Base-by-base conservation (phyloP, 2,888 invertebrate genomes). In the Pandemis heparana region DNA sequence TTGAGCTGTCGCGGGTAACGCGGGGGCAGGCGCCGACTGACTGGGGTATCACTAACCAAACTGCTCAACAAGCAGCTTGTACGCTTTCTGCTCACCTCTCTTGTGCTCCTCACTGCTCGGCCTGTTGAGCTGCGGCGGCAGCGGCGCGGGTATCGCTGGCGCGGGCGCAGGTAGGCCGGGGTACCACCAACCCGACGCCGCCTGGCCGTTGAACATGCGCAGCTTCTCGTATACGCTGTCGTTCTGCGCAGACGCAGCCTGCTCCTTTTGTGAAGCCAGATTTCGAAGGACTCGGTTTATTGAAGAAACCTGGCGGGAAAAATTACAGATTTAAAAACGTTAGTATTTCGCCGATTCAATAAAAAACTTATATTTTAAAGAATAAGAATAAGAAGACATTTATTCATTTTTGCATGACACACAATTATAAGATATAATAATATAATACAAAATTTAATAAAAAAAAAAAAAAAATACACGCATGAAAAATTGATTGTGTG, bases 201-300 rank as follows among this genome's bases (percentile, higher is more conserved):
- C 96, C 89, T 98, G 98, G 0, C 98, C 98, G 93, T 99, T 99
- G 92, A 99, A 98, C 97, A 99, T 98, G 81, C 99, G 95, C 80
- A 99, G 94, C 94, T 98, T 99, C 93, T 99, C 99, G 92, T 99
- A 99, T 63, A 98, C 98, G 78, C 97, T 97, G 92, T 99, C 98
- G 89, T 96, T 97, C 85, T 97, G 97, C 79, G 96, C 96, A 61
- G 96, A 96, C 61, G 97, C 96, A 82, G 98, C 98, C 90, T 98
- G 98, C 93, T 99, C 99, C 92, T 99, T 99, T 92, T 99, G 98
- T 67, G 98, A 98, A 39, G 99, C 98, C 83, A 99, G 95, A 94
- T 99, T 99, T 78, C 99, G 95, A 75, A 99, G 96, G 76, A 99
- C 99, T 82, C 99, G 97, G 95, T 99, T 99, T 92, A 99, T 99